A percentile compares a stretch with the other conserved stretches of the same genome.
Evolutionary conservation across 2,113 vertebrate species (phyloP).

Genomic region (Noctilio leporinus): DNA sequence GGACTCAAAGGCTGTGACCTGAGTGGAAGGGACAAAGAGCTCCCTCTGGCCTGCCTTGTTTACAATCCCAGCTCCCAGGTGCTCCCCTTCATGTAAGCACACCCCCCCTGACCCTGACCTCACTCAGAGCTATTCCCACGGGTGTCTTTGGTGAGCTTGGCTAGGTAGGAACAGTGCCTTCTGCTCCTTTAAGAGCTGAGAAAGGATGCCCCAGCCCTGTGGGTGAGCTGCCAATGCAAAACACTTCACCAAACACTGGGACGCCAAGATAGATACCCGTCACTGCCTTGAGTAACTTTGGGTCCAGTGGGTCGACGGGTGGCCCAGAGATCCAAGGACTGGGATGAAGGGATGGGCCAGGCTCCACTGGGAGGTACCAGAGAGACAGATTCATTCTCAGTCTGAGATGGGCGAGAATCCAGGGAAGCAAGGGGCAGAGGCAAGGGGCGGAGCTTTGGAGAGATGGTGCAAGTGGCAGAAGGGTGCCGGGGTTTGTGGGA

Average conservation of each 20-base stretch:
- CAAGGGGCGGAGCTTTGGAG: neutral
- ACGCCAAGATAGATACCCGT: neutral
- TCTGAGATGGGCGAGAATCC: neutral
- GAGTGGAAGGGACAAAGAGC: neutral
- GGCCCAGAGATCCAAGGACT: neutral
- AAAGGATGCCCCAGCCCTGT: neutral
- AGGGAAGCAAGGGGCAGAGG: neutral
- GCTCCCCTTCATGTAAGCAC: accelerated
- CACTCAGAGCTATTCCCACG: neutral
- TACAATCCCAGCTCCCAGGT: neutral
- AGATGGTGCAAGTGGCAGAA: neutral
- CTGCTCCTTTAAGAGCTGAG: neutral
- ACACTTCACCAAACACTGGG: neutral
- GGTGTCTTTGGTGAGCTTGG: neutral
- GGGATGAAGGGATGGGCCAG: neutral
- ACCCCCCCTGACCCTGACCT: accelerated
- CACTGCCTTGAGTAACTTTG: neutral
- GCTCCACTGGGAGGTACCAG: neutral
- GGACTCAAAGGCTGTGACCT: neutral
- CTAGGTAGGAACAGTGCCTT: neutral
- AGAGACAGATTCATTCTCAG: neutral
- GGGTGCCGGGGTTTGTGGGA: neutral
- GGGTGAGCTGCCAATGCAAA: neutral
- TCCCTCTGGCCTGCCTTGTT: neutral
- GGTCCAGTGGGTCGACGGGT: neutral